These are phyloP conservation scores for Oreochromis niloticus DNA, from an alignment of 2,113 vertebrate genomes.

Conservation along the genomic window DNA sequence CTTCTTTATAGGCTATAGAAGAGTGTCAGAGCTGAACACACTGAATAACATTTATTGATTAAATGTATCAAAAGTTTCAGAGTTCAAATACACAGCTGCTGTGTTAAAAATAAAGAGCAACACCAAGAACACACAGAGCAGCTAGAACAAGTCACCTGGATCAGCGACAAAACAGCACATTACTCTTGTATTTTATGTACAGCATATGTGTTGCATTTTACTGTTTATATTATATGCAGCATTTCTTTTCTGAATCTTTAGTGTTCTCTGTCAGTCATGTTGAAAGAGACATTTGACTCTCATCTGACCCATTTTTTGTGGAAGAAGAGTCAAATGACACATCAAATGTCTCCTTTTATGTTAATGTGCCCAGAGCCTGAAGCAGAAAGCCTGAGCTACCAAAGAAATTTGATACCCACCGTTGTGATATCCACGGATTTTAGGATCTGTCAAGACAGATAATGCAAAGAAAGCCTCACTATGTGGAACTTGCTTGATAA, in stretches of 20 bases:
- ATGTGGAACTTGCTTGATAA: not conserved
- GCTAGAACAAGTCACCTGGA: not conserved
- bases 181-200: not conserved
- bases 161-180: not conserved
- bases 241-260: not conserved
- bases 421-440: not conserved
- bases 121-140: not conserved
- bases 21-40: not conserved
- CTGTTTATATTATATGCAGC: not conserved
- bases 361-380: not conserved
- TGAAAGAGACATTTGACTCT: rapidly evolving
- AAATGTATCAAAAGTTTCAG: not conserved
- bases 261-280: not conserved
- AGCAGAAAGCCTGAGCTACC: not conserved
- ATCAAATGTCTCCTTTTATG: not conserved
- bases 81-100: not conserved
- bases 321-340: not conserved
- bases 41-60: not conserved
- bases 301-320: not conserved
- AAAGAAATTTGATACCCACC: not conserved
- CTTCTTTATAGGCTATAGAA: not conserved
- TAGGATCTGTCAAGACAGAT: not conserved
- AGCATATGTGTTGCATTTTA: not conserved
- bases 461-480: not conserved
- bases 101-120: not conserved